phyloP scores from a whole-genome alignment of 2,888 invertebrate species.

The Heliconius cydno region DNA sequence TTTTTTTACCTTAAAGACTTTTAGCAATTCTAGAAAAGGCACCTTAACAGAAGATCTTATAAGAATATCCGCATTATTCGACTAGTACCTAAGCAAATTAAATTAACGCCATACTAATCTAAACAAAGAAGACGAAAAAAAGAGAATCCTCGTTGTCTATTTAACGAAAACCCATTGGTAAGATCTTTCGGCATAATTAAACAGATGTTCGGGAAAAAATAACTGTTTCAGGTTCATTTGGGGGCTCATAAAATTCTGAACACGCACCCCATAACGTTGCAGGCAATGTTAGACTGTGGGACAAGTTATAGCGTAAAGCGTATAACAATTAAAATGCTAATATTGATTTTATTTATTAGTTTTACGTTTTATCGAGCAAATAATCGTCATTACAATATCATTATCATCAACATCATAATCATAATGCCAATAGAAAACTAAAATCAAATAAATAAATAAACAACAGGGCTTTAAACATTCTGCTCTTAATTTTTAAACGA shows the following conservation, averaged over 20 bases:
- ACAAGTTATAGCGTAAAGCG: constrained; percentile 44
- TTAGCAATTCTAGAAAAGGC: background rate
- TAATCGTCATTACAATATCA: too few species aligned
- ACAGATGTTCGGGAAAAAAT: constrained; percentile 66
- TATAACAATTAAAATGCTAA: background rate
- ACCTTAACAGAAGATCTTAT: background rate
- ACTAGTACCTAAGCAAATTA: background rate
- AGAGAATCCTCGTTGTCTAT: constrained; percentile 47
- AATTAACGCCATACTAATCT: background rate
- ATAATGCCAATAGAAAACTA: too few species aligned
- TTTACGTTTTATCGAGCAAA: too few species aligned
- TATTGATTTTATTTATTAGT: too few species aligned
- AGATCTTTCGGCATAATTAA: constrained; percentile 69
- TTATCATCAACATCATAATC: too few species aligned
- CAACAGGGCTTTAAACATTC: too few species aligned
- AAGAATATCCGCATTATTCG: background rate
- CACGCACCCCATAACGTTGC: constrained; percentile 68
- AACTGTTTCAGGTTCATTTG: constrained; percentile 65
- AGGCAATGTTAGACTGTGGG: constrained; percentile 54
- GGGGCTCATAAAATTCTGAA: constrained; percentile 70
- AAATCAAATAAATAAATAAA: background rate
- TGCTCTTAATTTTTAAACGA: background rate
- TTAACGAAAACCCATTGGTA: constrained; percentile 54
- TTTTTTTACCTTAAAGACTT: background rate
- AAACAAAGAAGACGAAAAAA: constrained; percentile 28